phyloP scores from a whole-genome alignment of 1,140 invertebrate species.

The Batillaria attramentaria region DNA sequence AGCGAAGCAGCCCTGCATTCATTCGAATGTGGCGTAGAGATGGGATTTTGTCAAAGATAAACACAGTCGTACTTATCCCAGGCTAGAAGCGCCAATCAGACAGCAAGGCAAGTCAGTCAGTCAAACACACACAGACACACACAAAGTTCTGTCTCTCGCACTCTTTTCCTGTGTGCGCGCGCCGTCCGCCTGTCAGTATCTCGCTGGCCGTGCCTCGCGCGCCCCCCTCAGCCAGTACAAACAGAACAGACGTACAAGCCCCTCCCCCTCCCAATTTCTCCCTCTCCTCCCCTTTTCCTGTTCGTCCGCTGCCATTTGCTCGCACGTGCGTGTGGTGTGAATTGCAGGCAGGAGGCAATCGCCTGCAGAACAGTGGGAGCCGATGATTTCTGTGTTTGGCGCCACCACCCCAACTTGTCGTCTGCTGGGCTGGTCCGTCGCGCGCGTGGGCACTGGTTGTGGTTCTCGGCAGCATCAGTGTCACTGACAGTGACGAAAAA shows the following conservation, averaged over 20 bases:
- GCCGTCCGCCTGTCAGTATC: neutral
- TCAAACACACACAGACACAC: neutral
- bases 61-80: slow-evolving; percentile 29
- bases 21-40: slow-evolving; percentile 18
- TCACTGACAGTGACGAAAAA: no score
- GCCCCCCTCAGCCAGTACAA: neutral
- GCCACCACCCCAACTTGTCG: no score
- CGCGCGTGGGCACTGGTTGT: no score
- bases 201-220: neutral
- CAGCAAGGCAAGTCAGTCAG: no score
- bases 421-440: no score
- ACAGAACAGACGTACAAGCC: neutral
- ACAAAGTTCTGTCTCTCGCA: neutral
- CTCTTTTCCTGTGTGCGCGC: neutral
- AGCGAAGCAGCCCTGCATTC: neutral
- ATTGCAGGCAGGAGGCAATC: no score
- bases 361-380: no score
- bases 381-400: no score
- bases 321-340: no score
- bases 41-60: slow-evolving; percentile 25
- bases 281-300: neutral
- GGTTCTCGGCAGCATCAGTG: no score
- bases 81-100: neutral
- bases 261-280: neutral
- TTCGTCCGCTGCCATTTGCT: neutral